Evolutionary conservation across 2,888 invertebrate genomes (phyloP), one percentile per base, ranked within the genome.

Genomic region (Standfussiana lucernea): DNA sequence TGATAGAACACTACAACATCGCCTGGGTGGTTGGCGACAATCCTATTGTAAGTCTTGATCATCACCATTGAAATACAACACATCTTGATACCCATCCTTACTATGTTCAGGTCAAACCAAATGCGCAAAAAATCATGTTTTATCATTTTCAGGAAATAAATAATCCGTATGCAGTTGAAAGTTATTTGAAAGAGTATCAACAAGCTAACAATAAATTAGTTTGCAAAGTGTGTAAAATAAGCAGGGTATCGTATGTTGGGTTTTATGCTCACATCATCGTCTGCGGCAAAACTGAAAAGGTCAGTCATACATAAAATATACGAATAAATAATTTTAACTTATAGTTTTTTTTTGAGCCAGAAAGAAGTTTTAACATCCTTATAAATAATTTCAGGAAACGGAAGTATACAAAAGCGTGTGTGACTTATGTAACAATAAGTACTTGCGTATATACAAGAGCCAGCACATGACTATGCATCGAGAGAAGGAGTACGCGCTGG

Each of bases 211-310:
- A 95, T 74, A 92, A 91, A 45, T 91, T 97, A 15, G 89, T 87
- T 68, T 97, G 88, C 65, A 86, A 97, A 86, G 91, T 91, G 78
- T 97, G 97, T 89, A 93, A 93, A 11, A 81, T 94, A 90, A 90
- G 90, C 84, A 91, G 97, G 91, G 94, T 94, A 80, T 97, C 97
- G 24, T 96, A 94, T 1, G 86, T 94, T 42, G 97, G 97, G 40
- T 97, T 96, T 84, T 90, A 97, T 65, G 97, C 97, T 6, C 97
- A 97, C 88, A 92, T 97, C 67, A 91, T 96, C 68, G 95, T 96
- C 71, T 98, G 98, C 89, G 97, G 97, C 32, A 97, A 97, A 92
- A 90, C 96, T 10, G 95, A 96, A 32, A 95, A 97, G 93, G 97
- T 97, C 89, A 74, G 85, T 78, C 15, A 28, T 0, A 40, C 32